Conservation (phyloP, 2,113 vertebrate genomes). For the Camelus bactrianus region DNA sequence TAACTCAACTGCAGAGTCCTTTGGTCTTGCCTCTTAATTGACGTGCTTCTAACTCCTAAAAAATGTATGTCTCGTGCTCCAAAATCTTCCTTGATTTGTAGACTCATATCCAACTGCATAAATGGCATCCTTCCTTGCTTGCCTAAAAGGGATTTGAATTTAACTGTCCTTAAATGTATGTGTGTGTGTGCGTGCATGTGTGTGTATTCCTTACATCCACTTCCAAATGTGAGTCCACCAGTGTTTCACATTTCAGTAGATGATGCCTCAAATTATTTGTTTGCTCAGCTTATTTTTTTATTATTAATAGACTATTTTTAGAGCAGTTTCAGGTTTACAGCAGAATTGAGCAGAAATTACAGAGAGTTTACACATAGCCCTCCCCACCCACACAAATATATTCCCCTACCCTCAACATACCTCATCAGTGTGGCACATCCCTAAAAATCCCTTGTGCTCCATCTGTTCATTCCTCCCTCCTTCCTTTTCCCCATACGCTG, state of each 20-base stretch:
- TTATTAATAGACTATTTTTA: no score
- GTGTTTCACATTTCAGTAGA: not conserved
- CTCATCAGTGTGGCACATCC: no score
- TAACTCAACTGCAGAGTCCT: not conserved
- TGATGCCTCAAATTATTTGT: not conserved
- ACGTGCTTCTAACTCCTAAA: not conserved
- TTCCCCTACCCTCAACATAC: no score
- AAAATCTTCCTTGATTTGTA: not conserved
- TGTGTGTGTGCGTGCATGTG: no score
- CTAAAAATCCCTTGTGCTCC: no score
- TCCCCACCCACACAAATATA: no score
- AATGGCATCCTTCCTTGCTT: not conserved
- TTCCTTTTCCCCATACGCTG: no score
- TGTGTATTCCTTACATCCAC: not conserved
- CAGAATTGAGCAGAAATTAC: no score
- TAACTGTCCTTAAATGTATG: not conserved
- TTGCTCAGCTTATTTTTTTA: not conserved
- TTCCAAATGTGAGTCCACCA: not conserved
- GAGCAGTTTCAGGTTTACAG: no score
- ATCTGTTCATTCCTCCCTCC: no score
- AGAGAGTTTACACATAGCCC: no score
- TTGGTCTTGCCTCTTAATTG: not conserved
- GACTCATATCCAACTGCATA: not conserved
- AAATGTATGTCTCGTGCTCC: not conserved
- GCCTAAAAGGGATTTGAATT: not conserved